Percentiles rank a stretch among this genome's conserved stretches.
Conservation (phyloP, 2,113 vertebrate species). For the Eira barbara region DNA sequence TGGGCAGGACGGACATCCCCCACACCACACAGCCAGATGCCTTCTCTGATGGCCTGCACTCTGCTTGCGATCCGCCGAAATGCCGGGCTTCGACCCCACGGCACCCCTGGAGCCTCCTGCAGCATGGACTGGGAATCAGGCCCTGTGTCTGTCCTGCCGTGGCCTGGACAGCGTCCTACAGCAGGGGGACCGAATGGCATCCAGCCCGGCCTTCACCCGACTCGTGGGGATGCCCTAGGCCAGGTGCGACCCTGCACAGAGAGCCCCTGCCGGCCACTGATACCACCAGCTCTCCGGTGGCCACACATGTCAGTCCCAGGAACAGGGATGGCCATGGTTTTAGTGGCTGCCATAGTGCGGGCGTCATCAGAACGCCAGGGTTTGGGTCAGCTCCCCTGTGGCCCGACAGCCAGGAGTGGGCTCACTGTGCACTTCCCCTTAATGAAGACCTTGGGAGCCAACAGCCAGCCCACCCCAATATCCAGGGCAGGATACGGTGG, state of each 20-base stretch:
- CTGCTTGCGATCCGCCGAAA: background rate
- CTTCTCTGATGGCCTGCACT: background rate
- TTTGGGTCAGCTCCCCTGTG: background rate
- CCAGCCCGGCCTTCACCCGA: background rate
- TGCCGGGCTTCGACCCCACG: background rate
- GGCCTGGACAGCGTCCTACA: too few species aligned
- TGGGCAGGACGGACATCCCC: background rate
- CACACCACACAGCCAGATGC: accelerated
- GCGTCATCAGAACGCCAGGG: background rate
- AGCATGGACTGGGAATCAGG: too few species aligned
- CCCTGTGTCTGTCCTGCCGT: background rate
- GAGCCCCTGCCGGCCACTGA: background rate
- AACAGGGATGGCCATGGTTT: background rate
- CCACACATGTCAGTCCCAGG: background rate
- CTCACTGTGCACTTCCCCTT: background rate
- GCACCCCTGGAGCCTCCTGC: too few species aligned
- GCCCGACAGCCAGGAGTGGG: background rate
- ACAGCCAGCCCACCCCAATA: too few species aligned
- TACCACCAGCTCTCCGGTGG: accelerated
- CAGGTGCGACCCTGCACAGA: too few species aligned
- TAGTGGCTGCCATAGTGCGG: background rate
- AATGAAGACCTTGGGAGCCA: background rate
- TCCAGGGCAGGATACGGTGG: background rate
- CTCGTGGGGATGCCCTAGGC: accelerated
- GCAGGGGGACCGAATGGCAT: too few species aligned